phyloP scores from a whole-genome alignment of 2,888 invertebrate genomes.

The Aethes cnicana region DNA sequence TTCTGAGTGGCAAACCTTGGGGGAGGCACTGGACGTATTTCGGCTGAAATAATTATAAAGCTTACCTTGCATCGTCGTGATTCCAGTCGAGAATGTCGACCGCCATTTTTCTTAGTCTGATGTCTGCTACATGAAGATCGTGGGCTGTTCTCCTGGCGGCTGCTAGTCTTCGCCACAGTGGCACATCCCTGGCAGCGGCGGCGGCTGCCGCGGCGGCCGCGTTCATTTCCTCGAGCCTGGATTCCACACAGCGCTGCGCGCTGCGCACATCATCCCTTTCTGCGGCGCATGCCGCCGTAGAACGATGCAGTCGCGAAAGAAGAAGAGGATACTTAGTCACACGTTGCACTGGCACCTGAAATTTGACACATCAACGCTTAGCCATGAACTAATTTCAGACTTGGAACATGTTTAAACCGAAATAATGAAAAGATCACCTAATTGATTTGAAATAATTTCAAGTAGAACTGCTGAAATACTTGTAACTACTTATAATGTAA shows the following conservation, averaged over 20 bases:
- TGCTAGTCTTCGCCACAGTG: slow-evolving; percentile 94
- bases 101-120: slow-evolving; percentile 95
- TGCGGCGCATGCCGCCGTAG: slow-evolving; percentile 92
- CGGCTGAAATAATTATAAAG: too few species aligned
- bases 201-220: slow-evolving; percentile 95
- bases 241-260: slow-evolving; percentile 95
- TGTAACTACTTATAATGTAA: too few species aligned
- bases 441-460: background rate
- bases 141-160: slow-evolving; percentile 89
- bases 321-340: slow-evolving; percentile 98
- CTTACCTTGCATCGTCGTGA: slow-evolving; percentile 92
- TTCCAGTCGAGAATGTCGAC: slow-evolving; percentile 97
- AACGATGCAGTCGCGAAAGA: slow-evolving; percentile 93
- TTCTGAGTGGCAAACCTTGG: too few species aligned
- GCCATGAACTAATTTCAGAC: too few species aligned
- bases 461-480: too few species aligned
- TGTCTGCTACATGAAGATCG: slow-evolving; percentile 94
- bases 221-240: slow-evolving; percentile 96
- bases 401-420: background rate
- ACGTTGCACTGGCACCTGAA: slow-evolving; percentile 95
- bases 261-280: slow-evolving; percentile 91
- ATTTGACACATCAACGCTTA: too few species aligned
- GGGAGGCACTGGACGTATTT: too few species aligned
- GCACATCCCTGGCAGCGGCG: slow-evolving; percentile 92
- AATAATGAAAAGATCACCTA: background rate